phyloP scores from a whole-genome alignment of 1,140 invertebrate species.

The Drosophila jambulina region DNA sequence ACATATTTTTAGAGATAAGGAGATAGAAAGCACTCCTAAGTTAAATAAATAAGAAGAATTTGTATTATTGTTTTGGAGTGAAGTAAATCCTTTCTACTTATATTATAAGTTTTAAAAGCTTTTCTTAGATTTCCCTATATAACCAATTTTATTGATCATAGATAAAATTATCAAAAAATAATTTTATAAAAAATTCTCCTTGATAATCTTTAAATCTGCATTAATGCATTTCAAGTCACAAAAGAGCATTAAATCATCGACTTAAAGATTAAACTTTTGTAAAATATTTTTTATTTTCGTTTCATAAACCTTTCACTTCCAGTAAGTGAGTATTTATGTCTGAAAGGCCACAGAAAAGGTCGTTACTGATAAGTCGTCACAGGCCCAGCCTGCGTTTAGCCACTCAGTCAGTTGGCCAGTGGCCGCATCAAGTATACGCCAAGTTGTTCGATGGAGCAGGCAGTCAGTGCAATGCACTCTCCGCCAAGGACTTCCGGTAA shows the following conservation, averaged over 20 bases:
- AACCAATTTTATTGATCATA: too few relatives aligned
- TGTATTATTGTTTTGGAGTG: too few relatives aligned
- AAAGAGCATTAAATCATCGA: conserved; percentile 5
- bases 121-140: too few relatives aligned
- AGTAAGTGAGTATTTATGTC: conserved; percentile 38
- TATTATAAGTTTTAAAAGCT: too few relatives aligned
- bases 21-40: not conserved
- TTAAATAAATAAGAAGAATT: too few relatives aligned
- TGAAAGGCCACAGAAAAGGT: conserved; percentile 58
- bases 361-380: conserved; percentile 72
- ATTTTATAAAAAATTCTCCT: too few relatives aligned
- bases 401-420: conserved; percentile 17
- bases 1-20: too few relatives aligned
- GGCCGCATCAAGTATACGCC: conserved; percentile 35
- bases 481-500: conserved; percentile 50
- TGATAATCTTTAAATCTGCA: not conserved
- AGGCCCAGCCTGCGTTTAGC: conserved; percentile 4
- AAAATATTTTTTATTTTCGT: conserved; percentile 33
- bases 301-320: conserved; percentile 41
- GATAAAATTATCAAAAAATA: not conserved
- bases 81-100: too few relatives aligned
- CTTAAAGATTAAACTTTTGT: conserved; percentile 5
- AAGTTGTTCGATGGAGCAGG: not conserved
- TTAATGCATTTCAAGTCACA: not conserved
- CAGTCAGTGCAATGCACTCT: conserved; percentile 54